Percentiles rank a stretch among this genome's conserved stretches.
These are phyloP conservation scores for Thymelicus acteon DNA, from an alignment of 2,888 invertebrate species.

Conservation along the genomic window DNA sequence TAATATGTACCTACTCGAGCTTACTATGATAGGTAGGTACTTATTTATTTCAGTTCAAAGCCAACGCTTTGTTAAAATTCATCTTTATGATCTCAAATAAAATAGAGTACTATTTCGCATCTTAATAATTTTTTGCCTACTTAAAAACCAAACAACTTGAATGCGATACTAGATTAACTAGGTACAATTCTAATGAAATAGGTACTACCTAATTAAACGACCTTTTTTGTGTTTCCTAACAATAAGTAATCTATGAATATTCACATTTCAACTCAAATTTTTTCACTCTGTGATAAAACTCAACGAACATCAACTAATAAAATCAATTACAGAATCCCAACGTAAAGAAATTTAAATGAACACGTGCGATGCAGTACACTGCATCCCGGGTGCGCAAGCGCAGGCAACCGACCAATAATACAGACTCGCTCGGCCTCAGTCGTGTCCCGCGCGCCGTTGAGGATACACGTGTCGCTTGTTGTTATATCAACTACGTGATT, in stretches of 20 bases:
- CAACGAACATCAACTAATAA: background rate
- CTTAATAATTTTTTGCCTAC: too few species aligned
- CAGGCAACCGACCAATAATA: conserved; percentile 48
- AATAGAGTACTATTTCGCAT: too few species aligned
- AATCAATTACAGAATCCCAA: conserved; percentile 22
- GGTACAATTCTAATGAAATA: background rate
- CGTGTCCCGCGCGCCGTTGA: conserved; percentile 55
- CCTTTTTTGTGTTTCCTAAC: background rate
- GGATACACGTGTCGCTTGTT: conserved; percentile 55
- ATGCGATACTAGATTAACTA: background rate
- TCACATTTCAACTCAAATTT: background rate
- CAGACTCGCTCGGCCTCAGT: conserved; percentile 68
- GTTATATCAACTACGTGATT: conserved; percentile 57
- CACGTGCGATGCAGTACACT: conserved; percentile 39
- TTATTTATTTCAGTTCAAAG: too few species aligned
- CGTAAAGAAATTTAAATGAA: conserved; percentile 31
- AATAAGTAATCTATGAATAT: background rate
- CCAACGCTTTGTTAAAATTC: too few species aligned
- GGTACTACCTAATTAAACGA: background rate
- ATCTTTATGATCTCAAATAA: too few species aligned
- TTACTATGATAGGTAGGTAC: too few species aligned
- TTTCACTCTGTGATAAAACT: background rate
- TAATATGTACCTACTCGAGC: too few species aligned
- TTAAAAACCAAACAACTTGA: too few species aligned
- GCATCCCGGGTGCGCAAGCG: conserved; percentile 39